Percentiles rank a stretch among this genome's conserved stretches.
phyloP scores from a whole-genome alignment of 2,113 vertebrate species.

The Sylvietta virens region DNA sequence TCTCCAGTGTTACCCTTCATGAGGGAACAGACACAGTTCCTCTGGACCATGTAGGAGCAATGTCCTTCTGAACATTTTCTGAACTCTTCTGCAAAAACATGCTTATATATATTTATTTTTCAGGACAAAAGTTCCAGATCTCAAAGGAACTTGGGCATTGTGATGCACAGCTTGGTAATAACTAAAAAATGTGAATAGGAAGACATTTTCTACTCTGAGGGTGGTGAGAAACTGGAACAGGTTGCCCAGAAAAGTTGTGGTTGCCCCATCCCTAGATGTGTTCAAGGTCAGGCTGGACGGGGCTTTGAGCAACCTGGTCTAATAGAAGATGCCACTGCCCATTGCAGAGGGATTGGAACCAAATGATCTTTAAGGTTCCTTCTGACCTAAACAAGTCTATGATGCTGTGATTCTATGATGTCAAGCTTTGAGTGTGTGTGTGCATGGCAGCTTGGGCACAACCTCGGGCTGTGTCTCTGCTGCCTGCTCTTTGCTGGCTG shows the following conservation, averaged over 20 bases:
- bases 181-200: neutral
- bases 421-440: rapidly evolving
- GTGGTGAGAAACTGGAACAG: neutral
- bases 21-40: neutral
- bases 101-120: neutral
- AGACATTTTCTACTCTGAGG: neutral
- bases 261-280: neutral
- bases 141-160: neutral
- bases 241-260: neutral
- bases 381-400: neutral
- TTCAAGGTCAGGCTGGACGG: neutral
- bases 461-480: neutral
- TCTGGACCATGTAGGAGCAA: neutral
- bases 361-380: neutral
- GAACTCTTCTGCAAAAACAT: neutral
- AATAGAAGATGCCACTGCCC: no score
- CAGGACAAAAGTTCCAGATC: neutral
- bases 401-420: neutral
- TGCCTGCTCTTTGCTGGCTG: neutral
- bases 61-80: neutral
- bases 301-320: neutral
- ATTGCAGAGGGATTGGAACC: neutral
- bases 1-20: neutral
- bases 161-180: neutral
- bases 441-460: neutral